phyloP scores from a whole-genome alignment of 2,113 vertebrate species.

The Oncorhynchus mykiss region DNA sequence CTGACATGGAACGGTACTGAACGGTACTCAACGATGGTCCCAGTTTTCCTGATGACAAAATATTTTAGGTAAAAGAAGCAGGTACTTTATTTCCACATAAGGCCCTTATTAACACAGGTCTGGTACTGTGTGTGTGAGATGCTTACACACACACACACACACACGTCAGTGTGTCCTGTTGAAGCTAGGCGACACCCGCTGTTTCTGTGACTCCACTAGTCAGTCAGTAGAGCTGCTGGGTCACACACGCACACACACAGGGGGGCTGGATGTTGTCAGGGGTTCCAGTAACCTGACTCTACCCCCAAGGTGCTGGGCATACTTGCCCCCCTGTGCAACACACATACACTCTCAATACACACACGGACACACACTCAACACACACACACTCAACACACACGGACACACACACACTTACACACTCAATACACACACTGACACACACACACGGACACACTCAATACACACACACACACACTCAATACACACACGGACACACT shows the following conservation, averaged over 20 bases:
- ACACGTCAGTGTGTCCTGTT: neutral
- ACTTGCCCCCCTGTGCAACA: too few relatives aligned
- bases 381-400: too few relatives aligned
- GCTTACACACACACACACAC: neutral
- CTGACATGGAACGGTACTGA: constrained; percentile 19
- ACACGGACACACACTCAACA: too few relatives aligned
- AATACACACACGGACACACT: too few relatives aligned
- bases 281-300: constrained; percentile 54
- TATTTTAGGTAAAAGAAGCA: neutral
- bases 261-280: constrained; percentile 44
- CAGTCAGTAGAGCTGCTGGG: constrained; percentile 17
- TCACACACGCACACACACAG: too few relatives aligned
- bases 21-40: neutral
- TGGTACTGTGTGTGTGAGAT: too few relatives aligned
- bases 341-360: too few relatives aligned
- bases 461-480: too few relatives aligned
- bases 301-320: constrained; percentile 40
- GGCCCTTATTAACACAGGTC: neutral
- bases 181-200: neutral
- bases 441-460: neutral
- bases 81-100: neutral
- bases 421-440: constrained; percentile 20
- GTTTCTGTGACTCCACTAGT: neutral
- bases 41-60: neutral
- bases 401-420: too few relatives aligned